Evolutionary conservation across 2,797 vertebrate genomes (phyloP), one percentile per base, ranked within the genome.

Genomic region (Tachyglossus aculeatus): DNA sequence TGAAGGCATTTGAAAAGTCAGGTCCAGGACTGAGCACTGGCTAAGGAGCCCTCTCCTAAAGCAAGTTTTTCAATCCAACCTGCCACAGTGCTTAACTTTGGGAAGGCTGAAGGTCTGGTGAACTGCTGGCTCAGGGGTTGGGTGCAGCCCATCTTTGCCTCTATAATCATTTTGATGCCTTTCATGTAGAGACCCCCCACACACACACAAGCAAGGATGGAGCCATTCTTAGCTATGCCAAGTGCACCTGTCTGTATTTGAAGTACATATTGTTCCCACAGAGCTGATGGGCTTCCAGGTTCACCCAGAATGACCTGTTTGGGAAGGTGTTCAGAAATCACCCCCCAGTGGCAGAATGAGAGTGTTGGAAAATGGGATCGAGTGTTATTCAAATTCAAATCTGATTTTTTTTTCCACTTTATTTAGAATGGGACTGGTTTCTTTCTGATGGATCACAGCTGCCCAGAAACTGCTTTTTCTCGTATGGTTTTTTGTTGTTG

Each of bases 401-500:
- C 65, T 66, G 75, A 67, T 73, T 75, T 66, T 22, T 65, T 76
- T 81, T 77, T 55, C 62, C 74, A 60, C 80, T 83, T 83, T 54
- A 67, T 79, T 84, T 81, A 84, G 82, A 86, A 90, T 76, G 86
- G 85, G 71, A 64, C 75, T 76, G 25, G 14, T 81, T 86, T 88
- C 74, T 74, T 85, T 80, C n/a, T 43, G 85, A 83, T 81, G 33
- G 66, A 71, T 86, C 80, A 56, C 82, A 82, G 56, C 82, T 82
- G 80, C 87, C 85, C 83, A 67, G 82, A 56, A 60, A 78, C 84
- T 81, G 83, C 72, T 56, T 57, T 52, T 84, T 77, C 66, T n/a
- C n/a, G n/a, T 2, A 75, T 22, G 24, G n/a, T n/a, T 5, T 21
- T 34, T 70, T 83, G 60, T 77, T 86, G 81, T 60, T 65, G 12